Base-by-base conservation (phyloP, 2,888 invertebrate species). In the Eupeodes luniger region DNA sequence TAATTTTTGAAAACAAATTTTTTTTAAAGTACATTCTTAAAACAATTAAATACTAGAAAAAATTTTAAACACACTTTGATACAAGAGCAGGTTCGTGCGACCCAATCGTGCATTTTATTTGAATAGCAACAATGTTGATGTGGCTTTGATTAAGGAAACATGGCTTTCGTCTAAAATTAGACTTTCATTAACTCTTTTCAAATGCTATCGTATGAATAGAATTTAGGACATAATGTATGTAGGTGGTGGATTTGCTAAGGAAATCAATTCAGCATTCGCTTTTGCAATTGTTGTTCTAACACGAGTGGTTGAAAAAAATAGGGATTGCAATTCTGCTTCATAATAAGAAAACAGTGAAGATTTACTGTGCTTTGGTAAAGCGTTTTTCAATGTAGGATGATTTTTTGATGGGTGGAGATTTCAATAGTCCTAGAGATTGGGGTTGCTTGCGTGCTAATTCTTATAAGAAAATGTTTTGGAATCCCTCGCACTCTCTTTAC, bases 91-190 rank as follows among this genome's bases (percentile, higher is more conserved):
- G 19, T 19, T 19, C 19, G 19, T 19, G 19, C 19, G 19, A 19
- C 51, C 62, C 0, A 62, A 40, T n/a, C 44, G 10, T 78, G 49
- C 59, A n/a, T 10, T 9, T 10, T 49, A 67, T 78, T 78, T 67
- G 11, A 78, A 49, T 36, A 61, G 12, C 19, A 59, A 55, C 16
- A 47, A 78, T 34, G 27, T 69, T 36, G 59, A 78, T 36, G 16
- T 59, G 67, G 78, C 69, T 44, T 53, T 77, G 44, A 14, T 78
- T 12, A 78, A 67, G 7, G 61, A 78, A 62, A 78, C 78, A 16
- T 64, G 64, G 64, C 77, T 77, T 19, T 66, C 49, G 6, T 2
- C 40, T 57, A 36, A 36, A 49, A 16, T 62, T 27, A 75, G 49
- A 11, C 36, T 76, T n/a, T 34, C 53, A 5, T 49, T 64, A 11